Percentiles rank a stretch among this genome's conserved stretches.
phyloP scores from a whole-genome alignment of 2,797 vertebrate genomes.

The Alauda arvensis region DNA sequence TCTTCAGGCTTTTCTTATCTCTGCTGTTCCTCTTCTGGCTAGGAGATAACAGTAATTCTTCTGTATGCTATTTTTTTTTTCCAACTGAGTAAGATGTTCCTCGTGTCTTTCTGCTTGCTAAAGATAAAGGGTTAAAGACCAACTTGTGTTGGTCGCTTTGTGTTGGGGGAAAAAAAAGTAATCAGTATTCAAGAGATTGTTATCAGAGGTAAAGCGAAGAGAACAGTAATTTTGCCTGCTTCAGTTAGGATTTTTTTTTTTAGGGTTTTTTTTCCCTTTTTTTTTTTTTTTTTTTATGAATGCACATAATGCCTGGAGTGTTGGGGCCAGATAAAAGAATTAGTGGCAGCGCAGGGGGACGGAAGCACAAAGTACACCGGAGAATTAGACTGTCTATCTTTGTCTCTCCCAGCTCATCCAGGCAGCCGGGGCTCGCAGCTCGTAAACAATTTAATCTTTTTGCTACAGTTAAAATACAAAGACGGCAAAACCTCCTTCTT shows the following conservation, averaged over 20 bases:
- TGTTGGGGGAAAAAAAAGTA: conserved; percentile 74
- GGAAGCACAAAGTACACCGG: conserved; percentile 85
- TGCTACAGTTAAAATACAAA: conserved; percentile 88
- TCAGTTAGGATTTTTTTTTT: conserved; percentile 68
- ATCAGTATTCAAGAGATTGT: conserved; percentile 96
- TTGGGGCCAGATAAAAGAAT: conserved; percentile 99
- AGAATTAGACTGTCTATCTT: conserved; percentile 98
- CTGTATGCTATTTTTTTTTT: conserved; percentile 84
- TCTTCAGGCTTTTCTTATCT: conserved; percentile 95
- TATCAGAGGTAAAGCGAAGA: conserved; percentile 87
- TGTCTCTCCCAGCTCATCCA: conserved; percentile 93
- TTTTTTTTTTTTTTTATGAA: conserved; percentile 76
- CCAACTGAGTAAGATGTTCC: conserved; percentile 86
- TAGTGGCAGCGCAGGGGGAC: conserved; percentile 92
- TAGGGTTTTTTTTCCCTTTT: neutral
- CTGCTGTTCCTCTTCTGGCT: conserved; percentile 91
- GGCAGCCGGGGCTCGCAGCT: conserved; percentile 86
- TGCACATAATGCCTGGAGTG: conserved; percentile 94
- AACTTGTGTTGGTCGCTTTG: conserved; percentile 88
- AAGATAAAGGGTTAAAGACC: conserved; percentile 99
- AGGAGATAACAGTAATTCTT: conserved; percentile 98
- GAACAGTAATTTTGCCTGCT: conserved; percentile 88
- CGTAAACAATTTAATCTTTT: conserved; percentile 99
- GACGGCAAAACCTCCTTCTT: conserved; percentile 68
- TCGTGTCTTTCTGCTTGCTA: conserved; percentile 92